phyloP scores from a whole-genome alignment of 2,113 vertebrate species.

The Bungarus multicinctus region DNA sequence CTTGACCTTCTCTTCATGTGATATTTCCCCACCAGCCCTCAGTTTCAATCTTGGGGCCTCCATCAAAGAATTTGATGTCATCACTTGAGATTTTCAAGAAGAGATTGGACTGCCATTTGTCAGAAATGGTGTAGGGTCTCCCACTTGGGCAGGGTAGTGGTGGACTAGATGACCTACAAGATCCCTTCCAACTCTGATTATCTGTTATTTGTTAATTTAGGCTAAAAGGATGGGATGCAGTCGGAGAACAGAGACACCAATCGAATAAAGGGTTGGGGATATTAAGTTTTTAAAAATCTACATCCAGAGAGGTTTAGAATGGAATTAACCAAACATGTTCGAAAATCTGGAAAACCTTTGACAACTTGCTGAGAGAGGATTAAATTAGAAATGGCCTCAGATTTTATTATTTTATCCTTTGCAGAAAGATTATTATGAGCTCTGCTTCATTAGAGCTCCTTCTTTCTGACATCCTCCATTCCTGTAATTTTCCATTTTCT shows the following conservation, averaged over 20 bases:
- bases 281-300: conserved; percentile 74
- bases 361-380: conserved; percentile 74
- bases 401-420: conserved; percentile 73
- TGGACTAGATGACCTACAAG: too few species aligned
- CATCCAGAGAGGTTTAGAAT: conserved; percentile 77
- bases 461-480: neutral
- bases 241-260: conserved; percentile 77
- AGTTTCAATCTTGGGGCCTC: conserved; percentile 70
- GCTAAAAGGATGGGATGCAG: conserved; percentile 77
- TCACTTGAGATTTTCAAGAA: too few species aligned
- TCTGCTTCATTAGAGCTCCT: conserved; percentile 50
- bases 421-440: conserved; percentile 65
- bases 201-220: neutral
- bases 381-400: conserved; percentile 73
- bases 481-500: conserved; percentile 15
- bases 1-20: neutral
- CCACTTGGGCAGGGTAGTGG: too few species aligned
- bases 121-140: too few species aligned
- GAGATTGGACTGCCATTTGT: too few species aligned
- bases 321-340: conserved; percentile 75
- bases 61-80: conserved; percentile 61
- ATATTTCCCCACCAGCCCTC: conserved; percentile 66
- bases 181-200: too few species aligned
- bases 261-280: conserved; percentile 78
- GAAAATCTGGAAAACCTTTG: conserved; percentile 75